Conservation (phyloP, 2,797 vertebrate species). For the Bradypodion pumilum region DNA sequence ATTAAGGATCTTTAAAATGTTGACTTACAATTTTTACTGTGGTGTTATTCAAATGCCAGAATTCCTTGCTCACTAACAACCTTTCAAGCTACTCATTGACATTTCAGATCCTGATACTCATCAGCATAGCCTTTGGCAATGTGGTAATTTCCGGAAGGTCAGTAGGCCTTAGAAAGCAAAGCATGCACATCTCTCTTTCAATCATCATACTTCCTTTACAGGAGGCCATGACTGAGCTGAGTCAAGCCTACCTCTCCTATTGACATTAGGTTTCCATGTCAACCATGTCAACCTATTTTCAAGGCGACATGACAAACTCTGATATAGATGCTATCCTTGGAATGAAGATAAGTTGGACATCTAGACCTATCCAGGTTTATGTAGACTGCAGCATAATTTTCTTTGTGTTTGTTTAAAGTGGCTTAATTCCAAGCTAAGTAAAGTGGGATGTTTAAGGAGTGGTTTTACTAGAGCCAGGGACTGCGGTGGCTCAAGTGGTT, state of each 20-base stretch:
- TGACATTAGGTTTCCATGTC: not conserved
- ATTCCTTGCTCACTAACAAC: constrained; percentile 25
- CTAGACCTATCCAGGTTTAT: not conserved
- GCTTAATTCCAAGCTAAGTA: not conserved
- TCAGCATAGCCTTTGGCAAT: constrained; percentile 9
- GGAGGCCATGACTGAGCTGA: not conserved
- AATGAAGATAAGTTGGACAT: not conserved
- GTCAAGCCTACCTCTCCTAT: no score
- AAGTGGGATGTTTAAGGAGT: no score
- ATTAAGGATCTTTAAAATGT: constrained; percentile 3
- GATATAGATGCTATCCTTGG: not conserved
- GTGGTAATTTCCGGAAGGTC: not conserved
- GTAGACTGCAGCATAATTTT: not conserved
- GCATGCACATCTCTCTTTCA: constrained; percentile 3
- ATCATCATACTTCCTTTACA: not conserved
- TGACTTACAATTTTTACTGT: constrained; percentile 23
- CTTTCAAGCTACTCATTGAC: constrained; percentile 68
- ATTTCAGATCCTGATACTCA: constrained; percentile 39
- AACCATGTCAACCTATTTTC: not conserved
- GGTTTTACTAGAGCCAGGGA: no score
- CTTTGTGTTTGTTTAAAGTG: no score
- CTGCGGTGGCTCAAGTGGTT: no score
- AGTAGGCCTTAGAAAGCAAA: not conserved
- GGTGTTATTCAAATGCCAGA: constrained; percentile 20
- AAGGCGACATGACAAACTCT: not conserved